These are phyloP conservation scores for Peromyscus melanophrys DNA, from an alignment of 2,797 vertebrate species.

Conservation along the genomic window DNA sequence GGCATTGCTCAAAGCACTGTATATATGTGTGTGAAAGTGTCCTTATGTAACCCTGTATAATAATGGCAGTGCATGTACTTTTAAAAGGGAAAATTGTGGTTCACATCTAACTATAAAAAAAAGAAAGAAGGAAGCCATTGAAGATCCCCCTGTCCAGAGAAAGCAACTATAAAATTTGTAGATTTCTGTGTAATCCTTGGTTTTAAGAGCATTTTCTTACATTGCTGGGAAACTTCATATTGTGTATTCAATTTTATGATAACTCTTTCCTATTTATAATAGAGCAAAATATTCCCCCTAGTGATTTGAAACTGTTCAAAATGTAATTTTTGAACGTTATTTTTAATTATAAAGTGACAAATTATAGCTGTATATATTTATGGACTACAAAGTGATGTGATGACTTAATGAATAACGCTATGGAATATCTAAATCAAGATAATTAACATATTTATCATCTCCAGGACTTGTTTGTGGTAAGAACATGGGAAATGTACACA, in stretches of 20 bases:
- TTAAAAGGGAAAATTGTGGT: constrained; percentile 32
- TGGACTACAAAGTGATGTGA: background rate
- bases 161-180: background rate
- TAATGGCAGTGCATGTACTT: background rate
- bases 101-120: constrained; percentile 60
- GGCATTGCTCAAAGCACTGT: background rate
- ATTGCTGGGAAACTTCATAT: constrained; percentile 10
- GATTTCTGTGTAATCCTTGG: constrained; percentile 23
- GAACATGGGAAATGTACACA: background rate
- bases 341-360: constrained; percentile 45
- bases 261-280: background rate
- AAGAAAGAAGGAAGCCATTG: background rate
- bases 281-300: constrained; percentile 2
- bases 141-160: background rate
- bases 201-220: constrained; percentile 44
- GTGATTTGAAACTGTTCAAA: constrained; percentile 66
- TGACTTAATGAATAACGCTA: background rate
- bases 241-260: constrained; percentile 28
- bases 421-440: constrained; percentile 23
- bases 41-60: background rate
- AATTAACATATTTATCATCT: constrained; percentile 32
- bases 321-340: constrained; percentile 39
- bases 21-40: background rate
- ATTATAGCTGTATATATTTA: constrained; percentile 19
- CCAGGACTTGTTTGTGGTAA: background rate